A percentile compares a stretch with the other conserved stretches of the same genome.
phyloP scores from a whole-genome alignment of 2,113 vertebrate genomes.

The Ctenodactylus gundi region DNA sequence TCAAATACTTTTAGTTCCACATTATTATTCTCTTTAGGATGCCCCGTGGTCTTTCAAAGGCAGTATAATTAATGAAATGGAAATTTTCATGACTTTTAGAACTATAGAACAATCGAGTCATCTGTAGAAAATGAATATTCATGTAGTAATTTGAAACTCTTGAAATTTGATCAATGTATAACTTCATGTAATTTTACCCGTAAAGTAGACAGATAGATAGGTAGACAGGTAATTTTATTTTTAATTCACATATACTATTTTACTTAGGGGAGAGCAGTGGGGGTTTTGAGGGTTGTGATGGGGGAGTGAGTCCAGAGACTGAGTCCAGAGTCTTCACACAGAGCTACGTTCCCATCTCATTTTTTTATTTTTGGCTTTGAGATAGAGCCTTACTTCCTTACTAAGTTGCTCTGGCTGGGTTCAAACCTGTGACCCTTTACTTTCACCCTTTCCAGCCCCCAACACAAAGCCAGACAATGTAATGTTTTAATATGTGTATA shows the following conservation, averaged over 20 bases:
- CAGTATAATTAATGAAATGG: neutral
- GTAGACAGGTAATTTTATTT: neutral
- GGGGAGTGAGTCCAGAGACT: too few relatives aligned
- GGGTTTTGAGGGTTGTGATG: too few relatives aligned
- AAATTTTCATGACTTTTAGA: constrained; percentile 65
- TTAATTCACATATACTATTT: neutral
- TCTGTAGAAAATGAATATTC: constrained; percentile 34
- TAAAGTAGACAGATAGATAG: too few relatives aligned
- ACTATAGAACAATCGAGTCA: constrained; percentile 17
- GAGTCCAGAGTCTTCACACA: too few relatives aligned
- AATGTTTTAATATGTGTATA: neutral
- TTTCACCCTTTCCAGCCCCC: too few relatives aligned
- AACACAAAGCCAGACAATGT: too few relatives aligned
- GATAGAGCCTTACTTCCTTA: too few relatives aligned
- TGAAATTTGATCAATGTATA: neutral
- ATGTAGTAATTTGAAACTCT: neutral
- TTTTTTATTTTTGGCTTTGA: too few relatives aligned
- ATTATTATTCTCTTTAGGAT: constrained; percentile 48
- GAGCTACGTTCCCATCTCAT: too few relatives aligned
- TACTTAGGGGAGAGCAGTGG: too few relatives aligned
- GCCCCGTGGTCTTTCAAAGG: neutral
- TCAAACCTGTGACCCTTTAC: too few relatives aligned
- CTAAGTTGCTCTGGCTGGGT: too few relatives aligned
- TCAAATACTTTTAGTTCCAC: constrained; percentile 62
- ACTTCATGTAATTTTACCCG: neutral